Conservation (phyloP, 2,113 vertebrate species). For the Eublepharis macularius region DNA sequence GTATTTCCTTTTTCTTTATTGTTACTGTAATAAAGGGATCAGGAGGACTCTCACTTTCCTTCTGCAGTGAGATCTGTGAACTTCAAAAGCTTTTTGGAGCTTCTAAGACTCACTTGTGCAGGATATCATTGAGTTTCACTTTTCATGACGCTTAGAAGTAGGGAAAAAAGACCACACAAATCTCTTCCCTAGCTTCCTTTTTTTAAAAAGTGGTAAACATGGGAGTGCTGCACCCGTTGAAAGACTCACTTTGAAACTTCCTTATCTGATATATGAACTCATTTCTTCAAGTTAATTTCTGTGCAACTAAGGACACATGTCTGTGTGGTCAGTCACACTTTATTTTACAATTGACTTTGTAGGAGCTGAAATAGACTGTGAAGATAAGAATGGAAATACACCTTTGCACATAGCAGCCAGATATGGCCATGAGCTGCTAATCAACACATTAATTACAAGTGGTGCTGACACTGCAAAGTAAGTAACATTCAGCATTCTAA, state of each 20-base stretch:
- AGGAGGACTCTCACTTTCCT: background rate
- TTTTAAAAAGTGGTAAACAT: background rate
- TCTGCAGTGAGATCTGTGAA: background rate
- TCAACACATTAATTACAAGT: conserved; percentile 96
- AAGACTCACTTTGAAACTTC: background rate
- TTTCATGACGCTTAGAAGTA: background rate
- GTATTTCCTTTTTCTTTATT: background rate
- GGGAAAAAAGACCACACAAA: no score
- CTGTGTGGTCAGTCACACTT: background rate
- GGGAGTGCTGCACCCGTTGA: background rate
- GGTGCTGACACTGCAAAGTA: conserved; percentile 96
- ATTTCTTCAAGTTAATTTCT: background rate
- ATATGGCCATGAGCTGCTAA: conserved; percentile 97
- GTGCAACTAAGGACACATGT: background rate
- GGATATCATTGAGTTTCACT: background rate
- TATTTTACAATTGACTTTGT: conserved; percentile 14
- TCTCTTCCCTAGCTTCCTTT: background rate
- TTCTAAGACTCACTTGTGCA: background rate
- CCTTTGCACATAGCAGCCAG: conserved; percentile 97
- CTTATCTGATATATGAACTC: background rate
- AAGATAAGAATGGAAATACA: conserved; percentile 97
- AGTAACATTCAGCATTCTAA: conserved; percentile 64
- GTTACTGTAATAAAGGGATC: background rate
- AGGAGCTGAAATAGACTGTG: conserved; percentile 98
- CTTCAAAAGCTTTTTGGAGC: background rate